Percentiles rank a stretch among this genome's conserved stretches.
Conservation (phyloP, 2,888 invertebrate genomes). For the Melieria omissa region DNA sequence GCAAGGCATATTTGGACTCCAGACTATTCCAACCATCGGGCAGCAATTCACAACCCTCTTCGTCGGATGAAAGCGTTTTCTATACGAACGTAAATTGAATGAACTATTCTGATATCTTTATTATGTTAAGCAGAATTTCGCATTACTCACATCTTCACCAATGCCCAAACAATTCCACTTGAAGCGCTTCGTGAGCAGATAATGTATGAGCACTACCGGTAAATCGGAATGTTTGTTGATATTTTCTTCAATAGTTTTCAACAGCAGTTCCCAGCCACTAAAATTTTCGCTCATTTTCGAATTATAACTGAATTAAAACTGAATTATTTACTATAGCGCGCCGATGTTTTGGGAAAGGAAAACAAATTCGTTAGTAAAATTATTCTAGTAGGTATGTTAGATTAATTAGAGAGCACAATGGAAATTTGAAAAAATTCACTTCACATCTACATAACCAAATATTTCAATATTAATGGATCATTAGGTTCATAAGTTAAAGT, state of each 20-base stretch:
- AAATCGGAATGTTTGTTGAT: background rate
- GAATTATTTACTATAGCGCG: too few relatives aligned
- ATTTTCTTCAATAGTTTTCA: background rate
- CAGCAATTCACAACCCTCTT: constrained; percentile 76
- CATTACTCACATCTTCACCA: constrained; percentile 69
- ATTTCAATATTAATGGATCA: too few relatives aligned
- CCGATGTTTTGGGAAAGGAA: too few relatives aligned
- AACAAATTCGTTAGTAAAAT: too few relatives aligned
- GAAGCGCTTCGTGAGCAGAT: background rate
- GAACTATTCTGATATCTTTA: background rate
- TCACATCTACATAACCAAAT: too few relatives aligned
- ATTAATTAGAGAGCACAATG: too few relatives aligned
- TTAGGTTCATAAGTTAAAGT: too few relatives aligned
- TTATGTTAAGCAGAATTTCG: background rate
- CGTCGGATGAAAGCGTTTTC: constrained; percentile 72
- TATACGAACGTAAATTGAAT: constrained; percentile 50
- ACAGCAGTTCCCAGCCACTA: background rate
- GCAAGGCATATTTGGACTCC: constrained; percentile 73
- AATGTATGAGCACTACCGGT: background rate
- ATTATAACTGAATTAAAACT: too few relatives aligned
- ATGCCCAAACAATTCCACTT: constrained; percentile 68
- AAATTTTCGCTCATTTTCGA: background rate
- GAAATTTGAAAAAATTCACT: too few relatives aligned
- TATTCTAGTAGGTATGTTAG: too few relatives aligned
- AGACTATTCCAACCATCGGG: constrained; percentile 80